phyloP scores from a whole-genome alignment of 2,113 vertebrate species.

The Ahaetulla prasina region DNA sequence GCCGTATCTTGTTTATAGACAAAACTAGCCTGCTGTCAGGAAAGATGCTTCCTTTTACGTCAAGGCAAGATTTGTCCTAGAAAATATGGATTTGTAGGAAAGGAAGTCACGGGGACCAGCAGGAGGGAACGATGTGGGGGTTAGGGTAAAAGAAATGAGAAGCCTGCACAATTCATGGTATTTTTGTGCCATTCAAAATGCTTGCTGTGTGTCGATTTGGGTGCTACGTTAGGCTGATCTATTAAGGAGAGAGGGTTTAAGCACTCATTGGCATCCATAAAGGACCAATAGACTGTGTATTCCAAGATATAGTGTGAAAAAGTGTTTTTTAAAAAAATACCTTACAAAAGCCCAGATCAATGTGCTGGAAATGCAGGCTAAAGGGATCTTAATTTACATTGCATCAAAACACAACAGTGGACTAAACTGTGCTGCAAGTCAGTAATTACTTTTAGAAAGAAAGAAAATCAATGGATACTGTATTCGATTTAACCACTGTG shows the following conservation, averaged over 20 bases:
- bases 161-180: neutral
- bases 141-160: neutral
- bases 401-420: neutral
- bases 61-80: neutral
- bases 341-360: neutral
- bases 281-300: neutral
- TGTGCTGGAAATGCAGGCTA: neutral
- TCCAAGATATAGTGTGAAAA: neutral
- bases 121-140: neutral
- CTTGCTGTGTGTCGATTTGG: neutral
- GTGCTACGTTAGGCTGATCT: neutral
- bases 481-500: neutral
- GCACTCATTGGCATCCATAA: neutral
- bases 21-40: neutral
- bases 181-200: neutral
- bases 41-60: slow-evolving; percentile 12
- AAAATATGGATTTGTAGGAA: neutral
- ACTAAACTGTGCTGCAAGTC: neutral
- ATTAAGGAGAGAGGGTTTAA: neutral
- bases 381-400: neutral
- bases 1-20: neutral
- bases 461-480: neutral
- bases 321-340: neutral
- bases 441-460: slow-evolving; percentile 2
- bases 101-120: neutral